These are phyloP conservation scores for Psephotus haematonotus DNA, from an alignment of 2,113 vertebrate genomes.

Conservation along the genomic window DNA sequence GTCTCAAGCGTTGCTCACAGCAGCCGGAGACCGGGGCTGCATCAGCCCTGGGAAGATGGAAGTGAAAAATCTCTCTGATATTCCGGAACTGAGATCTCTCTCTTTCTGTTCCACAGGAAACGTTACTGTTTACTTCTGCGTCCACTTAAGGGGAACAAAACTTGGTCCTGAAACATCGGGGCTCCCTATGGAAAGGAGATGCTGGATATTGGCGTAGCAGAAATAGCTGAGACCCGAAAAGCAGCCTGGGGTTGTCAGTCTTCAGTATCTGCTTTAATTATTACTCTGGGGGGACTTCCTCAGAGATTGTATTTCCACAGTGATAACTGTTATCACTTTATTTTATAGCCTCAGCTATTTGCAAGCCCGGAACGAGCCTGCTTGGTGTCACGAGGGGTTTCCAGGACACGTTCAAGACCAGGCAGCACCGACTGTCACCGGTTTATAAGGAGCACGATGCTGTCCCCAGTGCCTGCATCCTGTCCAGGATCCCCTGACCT, in stretches of 20 bases:
- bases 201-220: not conserved
- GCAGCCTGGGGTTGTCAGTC: not conserved
- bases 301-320: not conserved
- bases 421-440: fast-evolving
- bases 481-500: fast-evolving
- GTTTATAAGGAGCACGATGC: fast-evolving
- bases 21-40: not conserved
- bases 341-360: not conserved
- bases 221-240: not conserved
- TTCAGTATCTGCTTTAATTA: conserved; percentile 19
- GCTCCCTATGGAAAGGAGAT: not conserved
- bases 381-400: fast-evolving
- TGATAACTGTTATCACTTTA: not conserved
- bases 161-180: not conserved
- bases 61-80: not conserved
- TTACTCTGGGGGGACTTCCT: conserved; percentile 27
- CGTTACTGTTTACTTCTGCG: not conserved
- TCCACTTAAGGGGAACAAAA: not conserved
- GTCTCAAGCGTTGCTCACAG: not conserved
- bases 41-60: not conserved
- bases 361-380: not conserved
- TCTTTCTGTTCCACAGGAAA: not conserved
- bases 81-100: not conserved
- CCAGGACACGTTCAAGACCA: fast-evolving
- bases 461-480: fast-evolving